Evolutionary conservation across 2,113 vertebrate species (phyloP).

Genomic region (Piaya cayana): DNA sequence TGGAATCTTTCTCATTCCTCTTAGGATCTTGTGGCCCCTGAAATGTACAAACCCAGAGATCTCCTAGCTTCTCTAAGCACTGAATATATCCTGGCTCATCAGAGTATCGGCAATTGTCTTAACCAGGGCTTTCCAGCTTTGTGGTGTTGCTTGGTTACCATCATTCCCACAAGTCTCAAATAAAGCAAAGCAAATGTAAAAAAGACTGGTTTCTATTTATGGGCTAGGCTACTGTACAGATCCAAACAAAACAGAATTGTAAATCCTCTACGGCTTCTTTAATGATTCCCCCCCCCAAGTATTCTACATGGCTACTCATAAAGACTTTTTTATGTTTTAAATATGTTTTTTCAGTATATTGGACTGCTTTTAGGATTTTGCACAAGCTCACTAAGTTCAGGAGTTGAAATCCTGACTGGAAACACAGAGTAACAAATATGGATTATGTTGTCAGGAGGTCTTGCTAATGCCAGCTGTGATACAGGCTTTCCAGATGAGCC

Average conservation of each 20-base stretch:
- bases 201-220: constrained; percentile 2
- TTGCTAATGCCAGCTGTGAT: not conserved
- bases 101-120: constrained; percentile 41
- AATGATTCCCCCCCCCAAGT: not conserved
- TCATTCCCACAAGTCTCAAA: constrained; percentile 47
- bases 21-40: not conserved
- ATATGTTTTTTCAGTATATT: not conserved
- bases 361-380: not conserved
- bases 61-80: not conserved
- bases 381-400: not conserved
- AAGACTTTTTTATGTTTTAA: not conserved
- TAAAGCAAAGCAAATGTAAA: constrained; percentile 32
- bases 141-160: constrained; percentile 66
- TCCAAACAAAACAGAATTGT: constrained; percentile 42
- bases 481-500: not conserved
- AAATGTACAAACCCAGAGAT: not conserved
- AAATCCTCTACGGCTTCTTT: not conserved
- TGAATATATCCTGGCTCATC: constrained; percentile 29
- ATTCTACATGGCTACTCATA: not conserved
- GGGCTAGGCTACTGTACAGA: not conserved
- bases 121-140: constrained; percentile 51
- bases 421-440: not conserved
- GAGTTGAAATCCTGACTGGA: not conserved
- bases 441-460: not conserved
- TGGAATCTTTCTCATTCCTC: constrained; percentile 5